Conservation (phyloP, 2,888 invertebrate genomes). For the Xestia rhomboidea region DNA sequence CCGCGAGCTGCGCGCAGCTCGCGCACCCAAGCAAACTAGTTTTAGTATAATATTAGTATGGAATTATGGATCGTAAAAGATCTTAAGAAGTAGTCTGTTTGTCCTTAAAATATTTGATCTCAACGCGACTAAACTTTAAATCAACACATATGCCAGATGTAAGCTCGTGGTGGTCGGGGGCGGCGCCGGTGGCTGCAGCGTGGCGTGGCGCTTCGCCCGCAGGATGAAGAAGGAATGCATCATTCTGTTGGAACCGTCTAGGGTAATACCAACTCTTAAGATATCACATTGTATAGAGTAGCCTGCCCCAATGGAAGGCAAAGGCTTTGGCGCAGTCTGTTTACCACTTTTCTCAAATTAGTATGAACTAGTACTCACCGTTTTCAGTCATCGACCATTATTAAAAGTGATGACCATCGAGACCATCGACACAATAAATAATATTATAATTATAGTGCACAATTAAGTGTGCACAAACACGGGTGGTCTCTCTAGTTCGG, state of each 20-base stretch:
- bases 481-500: background rate
- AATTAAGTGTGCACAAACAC: background rate
- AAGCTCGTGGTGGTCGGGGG: constrained; percentile 97
- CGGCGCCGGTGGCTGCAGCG: constrained; percentile 96
- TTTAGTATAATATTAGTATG: no score
- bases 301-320: background rate
- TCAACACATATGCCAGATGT: constrained; percentile 89
- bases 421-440: background rate
- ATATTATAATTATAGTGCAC: background rate
- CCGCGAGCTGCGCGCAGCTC: no score
- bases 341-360: background rate
- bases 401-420: background rate
- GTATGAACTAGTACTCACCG: background rate
- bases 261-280: constrained; percentile 85
- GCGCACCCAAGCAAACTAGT: no score
- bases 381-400: background rate
- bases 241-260: constrained; percentile 96
- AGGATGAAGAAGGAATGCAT: constrained; percentile 93
- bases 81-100: no score
- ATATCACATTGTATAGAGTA: background rate
- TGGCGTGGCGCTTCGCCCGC: constrained; percentile 95
- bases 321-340: background rate
- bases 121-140: background rate
- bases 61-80: no score
- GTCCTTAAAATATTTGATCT: no score